A percentile compares a stretch with the other conserved stretches of the same genome.
Evolutionary conservation across 2,113 vertebrate species (phyloP).

Genomic region (Zapus hudsonius): DNA sequence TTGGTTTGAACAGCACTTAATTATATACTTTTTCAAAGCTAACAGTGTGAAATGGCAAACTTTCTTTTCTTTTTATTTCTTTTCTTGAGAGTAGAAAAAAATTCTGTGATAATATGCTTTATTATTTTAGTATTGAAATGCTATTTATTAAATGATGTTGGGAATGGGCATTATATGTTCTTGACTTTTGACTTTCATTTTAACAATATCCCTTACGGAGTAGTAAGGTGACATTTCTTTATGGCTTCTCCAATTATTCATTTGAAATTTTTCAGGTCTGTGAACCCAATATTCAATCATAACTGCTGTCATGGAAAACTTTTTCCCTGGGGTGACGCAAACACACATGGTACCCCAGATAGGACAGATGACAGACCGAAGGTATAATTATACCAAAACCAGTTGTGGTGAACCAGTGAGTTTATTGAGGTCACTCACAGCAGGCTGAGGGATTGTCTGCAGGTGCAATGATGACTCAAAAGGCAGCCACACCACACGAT

Average conservation of each 20-base stretch:
- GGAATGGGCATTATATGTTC: background rate
- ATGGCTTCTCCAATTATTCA: background rate
- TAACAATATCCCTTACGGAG: background rate
- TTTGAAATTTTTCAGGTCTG: background rate
- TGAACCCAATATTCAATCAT: background rate
- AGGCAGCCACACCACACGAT: no score
- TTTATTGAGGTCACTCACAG: no score
- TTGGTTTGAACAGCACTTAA: background rate
- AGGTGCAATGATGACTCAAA: no score
- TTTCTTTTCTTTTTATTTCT: background rate
- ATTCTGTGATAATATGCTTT: background rate
- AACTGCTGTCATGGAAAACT: background rate
- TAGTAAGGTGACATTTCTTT: background rate
- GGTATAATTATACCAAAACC: no score
- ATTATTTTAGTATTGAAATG: background rate
- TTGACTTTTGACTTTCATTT: background rate
- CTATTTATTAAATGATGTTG: background rate
- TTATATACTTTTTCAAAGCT: background rate
- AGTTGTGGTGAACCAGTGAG: no score
- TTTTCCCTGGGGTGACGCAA: no score
- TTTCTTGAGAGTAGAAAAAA: background rate
- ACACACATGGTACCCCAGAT: no score
- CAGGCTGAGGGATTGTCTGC: no score
- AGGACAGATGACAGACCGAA: no score
- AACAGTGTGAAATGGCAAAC: background rate